Percentiles rank a stretch among this genome's conserved stretches.
phyloP scores from a whole-genome alignment of 1,140 invertebrate genomes.

The Tenebrio molitor region DNA sequence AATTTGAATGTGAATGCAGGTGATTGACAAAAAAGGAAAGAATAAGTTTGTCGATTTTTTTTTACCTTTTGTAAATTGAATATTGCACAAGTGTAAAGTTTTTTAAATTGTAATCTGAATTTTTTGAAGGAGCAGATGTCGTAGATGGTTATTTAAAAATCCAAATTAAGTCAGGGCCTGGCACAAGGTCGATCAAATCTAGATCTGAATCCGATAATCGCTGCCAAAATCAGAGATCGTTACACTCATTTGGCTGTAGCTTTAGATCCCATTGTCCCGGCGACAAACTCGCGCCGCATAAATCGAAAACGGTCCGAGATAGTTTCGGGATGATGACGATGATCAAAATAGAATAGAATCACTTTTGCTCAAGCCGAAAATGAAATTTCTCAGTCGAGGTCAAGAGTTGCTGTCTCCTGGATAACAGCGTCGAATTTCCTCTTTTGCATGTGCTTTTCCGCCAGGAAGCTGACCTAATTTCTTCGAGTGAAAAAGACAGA shows the following conservation, averaged over 20 bases:
- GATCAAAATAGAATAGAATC: conserved; percentile 24
- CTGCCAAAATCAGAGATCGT: conserved; percentile 29
- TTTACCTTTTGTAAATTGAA: no score
- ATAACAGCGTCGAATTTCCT: no score
- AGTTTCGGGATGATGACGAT: conserved; percentile 12
- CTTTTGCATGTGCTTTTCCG: neutral
- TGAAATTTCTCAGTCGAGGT: conserved; percentile 15
- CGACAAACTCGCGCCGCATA: conserved; percentile 28
- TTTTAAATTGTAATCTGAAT: no score
- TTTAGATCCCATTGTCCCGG: conserved; percentile 8
- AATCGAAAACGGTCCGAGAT: conserved; percentile 24
- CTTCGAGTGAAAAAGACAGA: neutral
- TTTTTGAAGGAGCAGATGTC: no score
- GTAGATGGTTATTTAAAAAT: no score
- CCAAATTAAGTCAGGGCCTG: no score
- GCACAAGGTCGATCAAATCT: neutral
- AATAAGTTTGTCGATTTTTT: no score
- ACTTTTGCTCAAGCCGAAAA: neutral
- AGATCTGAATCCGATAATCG: neutral
- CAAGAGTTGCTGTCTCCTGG: neutral
- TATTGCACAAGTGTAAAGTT: no score
- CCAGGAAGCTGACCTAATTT: conserved; percentile 25
- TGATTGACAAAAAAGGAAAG: no score
- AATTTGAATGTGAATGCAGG: no score
- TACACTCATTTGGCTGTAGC: conserved; percentile 25